Percentiles rank a stretch among this genome's conserved stretches.
phyloP scores from a whole-genome alignment of 2,888 invertebrate species.

The Luffia ferchaultella region DNA sequence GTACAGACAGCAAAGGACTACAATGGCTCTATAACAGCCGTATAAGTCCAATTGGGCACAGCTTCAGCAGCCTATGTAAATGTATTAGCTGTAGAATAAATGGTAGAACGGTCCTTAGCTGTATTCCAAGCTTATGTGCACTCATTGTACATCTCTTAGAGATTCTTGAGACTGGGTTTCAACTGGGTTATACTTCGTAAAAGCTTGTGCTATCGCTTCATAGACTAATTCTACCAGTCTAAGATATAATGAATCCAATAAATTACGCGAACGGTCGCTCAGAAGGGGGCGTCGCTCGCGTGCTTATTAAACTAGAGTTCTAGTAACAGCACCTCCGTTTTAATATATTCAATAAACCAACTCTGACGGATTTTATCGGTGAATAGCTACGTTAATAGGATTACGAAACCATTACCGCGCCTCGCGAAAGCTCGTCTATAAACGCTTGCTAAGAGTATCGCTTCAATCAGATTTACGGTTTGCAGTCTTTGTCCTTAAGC shows the following conservation, averaged over 20 bases:
- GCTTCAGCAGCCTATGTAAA: no score
- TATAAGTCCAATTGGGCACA: no score
- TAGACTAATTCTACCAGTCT: no score
- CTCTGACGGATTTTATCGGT: constrained; percentile 19
- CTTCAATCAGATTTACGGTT: not conserved
- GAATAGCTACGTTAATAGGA: constrained; percentile 23
- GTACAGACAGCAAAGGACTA: no score
- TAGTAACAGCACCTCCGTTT: constrained; percentile 3
- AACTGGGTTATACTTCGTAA: no score
- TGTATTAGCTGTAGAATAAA: no score
- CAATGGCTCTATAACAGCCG: no score
- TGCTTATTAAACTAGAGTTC: not conserved
- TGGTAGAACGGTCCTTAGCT: no score
- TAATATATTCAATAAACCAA: constrained; percentile 20
- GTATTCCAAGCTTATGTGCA: no score
- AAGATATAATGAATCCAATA: not conserved
- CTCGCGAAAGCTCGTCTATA: not conserved
- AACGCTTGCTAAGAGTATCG: not conserved
- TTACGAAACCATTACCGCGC: constrained; percentile 13
- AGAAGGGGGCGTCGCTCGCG: not conserved
- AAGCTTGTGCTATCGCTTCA: no score
- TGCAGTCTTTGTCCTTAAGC: not conserved
- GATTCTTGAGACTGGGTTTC: no score
- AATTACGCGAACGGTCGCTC: not conserved
- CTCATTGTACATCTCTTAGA: no score